Percentiles rank a stretch among this genome's conserved stretches.
These are phyloP conservation scores for Caloenas nicobarica DNA, from an alignment of 2,113 vertebrate genomes.

Conservation along the genomic window DNA sequence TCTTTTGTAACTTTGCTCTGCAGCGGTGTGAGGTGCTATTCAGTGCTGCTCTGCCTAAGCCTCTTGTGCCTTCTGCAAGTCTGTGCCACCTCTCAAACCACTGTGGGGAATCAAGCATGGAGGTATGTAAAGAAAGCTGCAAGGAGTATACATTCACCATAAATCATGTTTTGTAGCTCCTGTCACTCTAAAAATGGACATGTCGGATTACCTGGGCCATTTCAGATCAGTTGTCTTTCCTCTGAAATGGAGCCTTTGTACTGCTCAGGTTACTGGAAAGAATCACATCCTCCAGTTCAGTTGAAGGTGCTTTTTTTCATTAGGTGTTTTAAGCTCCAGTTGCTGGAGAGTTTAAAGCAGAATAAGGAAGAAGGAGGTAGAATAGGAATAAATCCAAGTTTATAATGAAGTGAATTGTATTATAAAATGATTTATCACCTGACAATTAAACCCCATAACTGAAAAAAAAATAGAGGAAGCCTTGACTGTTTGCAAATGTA, in stretches of 20 bases:
- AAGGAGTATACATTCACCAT: background rate
- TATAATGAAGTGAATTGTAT: background rate
- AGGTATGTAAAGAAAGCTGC: background rate
- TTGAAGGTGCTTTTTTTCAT: background rate
- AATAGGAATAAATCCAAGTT: background rate
- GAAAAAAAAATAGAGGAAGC: background rate
- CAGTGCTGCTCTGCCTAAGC: background rate
- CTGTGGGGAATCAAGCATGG: too few relatives aligned
- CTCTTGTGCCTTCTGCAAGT: background rate
- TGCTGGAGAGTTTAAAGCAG: background rate
- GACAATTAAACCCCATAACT: background rate
- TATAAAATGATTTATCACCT: background rate
- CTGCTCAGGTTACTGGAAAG: background rate
- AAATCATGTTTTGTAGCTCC: background rate
- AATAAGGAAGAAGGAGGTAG: background rate
- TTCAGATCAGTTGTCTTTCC: background rate
- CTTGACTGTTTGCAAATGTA: background rate
- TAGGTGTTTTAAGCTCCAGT: background rate
- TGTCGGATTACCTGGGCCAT: background rate
- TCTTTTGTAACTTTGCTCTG: background rate
- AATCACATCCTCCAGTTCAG: fast-evolving
- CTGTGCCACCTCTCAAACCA: background rate
- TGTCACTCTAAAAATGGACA: background rate
- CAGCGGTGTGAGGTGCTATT: background rate
- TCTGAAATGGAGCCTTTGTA: background rate